Evolutionary conservation across 1,140 invertebrate genomes (phyloP).

Genomic region (Drosophila obscura): DNA sequence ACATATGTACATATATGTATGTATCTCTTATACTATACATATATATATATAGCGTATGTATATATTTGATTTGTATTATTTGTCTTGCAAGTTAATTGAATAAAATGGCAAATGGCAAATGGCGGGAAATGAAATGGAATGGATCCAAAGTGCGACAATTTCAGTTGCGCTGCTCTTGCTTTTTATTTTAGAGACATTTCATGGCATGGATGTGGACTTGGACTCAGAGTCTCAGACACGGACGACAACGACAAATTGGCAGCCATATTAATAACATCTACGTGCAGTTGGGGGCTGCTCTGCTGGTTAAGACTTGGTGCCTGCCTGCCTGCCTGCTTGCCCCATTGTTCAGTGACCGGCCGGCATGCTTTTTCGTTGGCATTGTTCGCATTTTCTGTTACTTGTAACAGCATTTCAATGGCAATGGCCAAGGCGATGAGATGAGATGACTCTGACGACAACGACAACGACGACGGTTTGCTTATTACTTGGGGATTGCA

Average conservation of each 20-base stretch:
- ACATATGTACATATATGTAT: slow-evolving; percentile 14
- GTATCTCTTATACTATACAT: neutral
- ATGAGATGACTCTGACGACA: slow-evolving; percentile 23
- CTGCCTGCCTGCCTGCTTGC: too few relatives aligned
- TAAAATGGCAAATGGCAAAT: slow-evolving; percentile 73
- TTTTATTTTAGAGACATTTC: slow-evolving; percentile 76
- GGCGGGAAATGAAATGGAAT: neutral
- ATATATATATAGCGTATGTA: slow-evolving; percentile 15
- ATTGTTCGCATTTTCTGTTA: slow-evolving; percentile 78
- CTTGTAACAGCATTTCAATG: slow-evolving; percentile 78
- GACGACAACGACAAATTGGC: slow-evolving; percentile 75
- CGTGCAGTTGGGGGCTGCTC: slow-evolving; percentile 23
- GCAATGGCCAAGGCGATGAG: slow-evolving; percentile 14
- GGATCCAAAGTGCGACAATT: slow-evolving; percentile 71
- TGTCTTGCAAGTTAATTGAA: slow-evolving; percentile 80
- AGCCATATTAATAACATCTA: slow-evolving; percentile 79
- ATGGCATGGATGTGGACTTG: slow-evolving; percentile 47
- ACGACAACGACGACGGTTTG: slow-evolving; percentile 37
- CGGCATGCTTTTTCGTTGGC: slow-evolving; percentile 39
- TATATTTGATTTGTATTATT: slow-evolving; percentile 71
- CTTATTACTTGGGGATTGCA: slow-evolving; percentile 62
- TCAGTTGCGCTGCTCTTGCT: slow-evolving; percentile 65
- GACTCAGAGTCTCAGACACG: slow-evolving; percentile 14
- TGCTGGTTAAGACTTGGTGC: slow-evolving; percentile 5
- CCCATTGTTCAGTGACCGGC: slow-evolving; percentile 53